Conservation (phyloP, 2,797 vertebrate species). For the Thunnus albacares region DNA sequence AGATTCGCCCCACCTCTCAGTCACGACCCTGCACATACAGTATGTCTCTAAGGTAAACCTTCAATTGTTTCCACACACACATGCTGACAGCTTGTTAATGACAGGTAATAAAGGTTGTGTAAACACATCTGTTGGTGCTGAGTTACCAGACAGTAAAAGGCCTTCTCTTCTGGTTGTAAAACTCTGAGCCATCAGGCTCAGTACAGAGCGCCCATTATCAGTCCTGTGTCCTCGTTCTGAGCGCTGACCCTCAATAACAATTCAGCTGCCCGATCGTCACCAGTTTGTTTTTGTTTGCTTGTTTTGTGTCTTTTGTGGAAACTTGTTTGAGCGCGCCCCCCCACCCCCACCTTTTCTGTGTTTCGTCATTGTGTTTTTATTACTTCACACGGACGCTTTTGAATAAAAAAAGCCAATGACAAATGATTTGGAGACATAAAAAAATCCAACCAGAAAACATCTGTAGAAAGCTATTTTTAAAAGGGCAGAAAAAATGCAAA, state of each 20-base stretch:
- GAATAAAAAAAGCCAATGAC: conserved; percentile 4
- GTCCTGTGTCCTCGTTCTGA: conserved; percentile 26
- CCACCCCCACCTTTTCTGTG: background rate
- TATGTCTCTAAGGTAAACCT: conserved; percentile 55
- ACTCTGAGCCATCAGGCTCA: conserved; percentile 44
- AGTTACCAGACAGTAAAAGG: conserved; percentile 80
- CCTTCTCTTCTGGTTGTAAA: conserved; percentile 69
- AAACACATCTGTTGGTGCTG: conserved; percentile 83
- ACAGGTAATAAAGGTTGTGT: conserved; percentile 81
- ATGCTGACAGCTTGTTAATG: conserved; percentile 79
- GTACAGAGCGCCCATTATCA: conserved; percentile 67
- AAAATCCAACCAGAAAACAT: background rate
- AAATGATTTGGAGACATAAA: conserved; percentile 1
- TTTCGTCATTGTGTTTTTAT: conserved; percentile 26
- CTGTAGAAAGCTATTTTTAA: background rate
- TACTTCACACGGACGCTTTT: conserved; percentile 7
- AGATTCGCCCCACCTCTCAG: conserved; percentile 5
- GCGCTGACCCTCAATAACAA: conserved; percentile 36
- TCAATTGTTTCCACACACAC: conserved; percentile 67
- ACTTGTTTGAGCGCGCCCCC: conserved; percentile 14
- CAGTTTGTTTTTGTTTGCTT: conserved; percentile 41
- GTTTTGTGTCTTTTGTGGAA: conserved; percentile 38
- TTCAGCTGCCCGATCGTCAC: conserved; percentile 31
- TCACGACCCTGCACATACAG: conserved; percentile 25
- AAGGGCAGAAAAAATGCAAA: background rate